Evolutionary conservation across 2,888 invertebrate species (phyloP), one percentile per base, ranked within the genome.

Genomic region (Stegophylla sp.): DNA sequence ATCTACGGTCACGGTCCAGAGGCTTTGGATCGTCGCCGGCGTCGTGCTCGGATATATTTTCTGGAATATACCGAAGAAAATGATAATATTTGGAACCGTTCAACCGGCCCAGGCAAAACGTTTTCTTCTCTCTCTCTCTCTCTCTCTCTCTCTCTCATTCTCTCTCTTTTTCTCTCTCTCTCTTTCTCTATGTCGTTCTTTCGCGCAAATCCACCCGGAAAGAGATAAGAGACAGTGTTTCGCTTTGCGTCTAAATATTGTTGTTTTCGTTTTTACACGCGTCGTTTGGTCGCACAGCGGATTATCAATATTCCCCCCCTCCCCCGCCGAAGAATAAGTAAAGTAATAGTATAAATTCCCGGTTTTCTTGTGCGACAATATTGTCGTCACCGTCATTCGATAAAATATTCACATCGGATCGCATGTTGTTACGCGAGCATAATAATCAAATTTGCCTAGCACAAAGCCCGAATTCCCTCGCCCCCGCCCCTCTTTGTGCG

Each of bases 61-160:
- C n/a, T 41, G 56, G 41, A 26, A 23, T 51, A 34, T 34, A 34
- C 7, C 3, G 3, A 75, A 23, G 41, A 53, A 43, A 66, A 66
- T 66, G 41, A 53, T 76, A n/a, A n/a, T n/a, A 76, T 77, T 71
- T 10, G 61, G 17, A 61, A 79, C 69, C 51, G 61, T 61, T 71
- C 48, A 59, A 79, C 79, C 79, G 69, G 34, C n/a, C n/a, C n/a
- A 71, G 69, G 61, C n/a, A 71, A 71, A 79, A 69, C 67, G 20
- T 74, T 61, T 28, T 63, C 48, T 23, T 59, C 26, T 28, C 15
- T 56, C 28, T 5, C 34, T 51, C 51, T 56, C 12, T 56, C 56
- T 56, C 20, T 1, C 34, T 34, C 34, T 23, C 20, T 53, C 20
- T 20, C 12, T 12, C 15, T 45, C 10, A 5, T 63, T 26, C 23